These are phyloP conservation scores for Mercenaria mercenaria DNA, from an alignment of 1,140 invertebrate species.

Conservation along the genomic window DNA sequence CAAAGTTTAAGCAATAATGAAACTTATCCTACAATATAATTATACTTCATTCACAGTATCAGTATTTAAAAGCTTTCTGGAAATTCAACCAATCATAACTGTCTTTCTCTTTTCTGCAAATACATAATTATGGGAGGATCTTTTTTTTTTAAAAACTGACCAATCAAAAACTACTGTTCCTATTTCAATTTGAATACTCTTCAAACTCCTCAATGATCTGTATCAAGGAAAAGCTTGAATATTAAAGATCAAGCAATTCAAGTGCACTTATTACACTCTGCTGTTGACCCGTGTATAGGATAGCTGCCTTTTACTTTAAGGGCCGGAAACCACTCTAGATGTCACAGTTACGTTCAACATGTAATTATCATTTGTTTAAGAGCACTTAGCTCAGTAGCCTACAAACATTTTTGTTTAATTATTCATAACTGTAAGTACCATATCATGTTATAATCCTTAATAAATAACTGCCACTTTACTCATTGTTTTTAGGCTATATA, in stretches of 20 bases:
- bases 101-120: too few relatives aligned
- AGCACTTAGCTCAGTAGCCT: background rate
- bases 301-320: constrained; percentile 4
- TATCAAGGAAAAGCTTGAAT: constrained; percentile 12
- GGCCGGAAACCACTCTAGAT: constrained; percentile 37
- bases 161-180: too few relatives aligned
- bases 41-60: too few relatives aligned
- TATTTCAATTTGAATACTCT: too few relatives aligned
- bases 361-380: background rate
- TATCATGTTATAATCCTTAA: background rate
- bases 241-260: background rate
- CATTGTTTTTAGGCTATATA: too few relatives aligned
- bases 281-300: background rate
- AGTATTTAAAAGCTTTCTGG: too few relatives aligned
- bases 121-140: too few relatives aligned
- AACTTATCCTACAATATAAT: too few relatives aligned
- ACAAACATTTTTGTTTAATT: constrained; percentile 33
- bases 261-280: constrained; percentile 18
- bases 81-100: too few relatives aligned
- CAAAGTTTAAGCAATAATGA: too few relatives aligned
- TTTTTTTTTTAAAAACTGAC: too few relatives aligned
- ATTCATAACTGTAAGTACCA: constrained; percentile 13
- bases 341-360: background rate
- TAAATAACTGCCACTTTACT: background rate
- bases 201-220: too few relatives aligned